phyloP scores from a whole-genome alignment of 2,797 vertebrate genomes.

The Amniataba percoides region DNA sequence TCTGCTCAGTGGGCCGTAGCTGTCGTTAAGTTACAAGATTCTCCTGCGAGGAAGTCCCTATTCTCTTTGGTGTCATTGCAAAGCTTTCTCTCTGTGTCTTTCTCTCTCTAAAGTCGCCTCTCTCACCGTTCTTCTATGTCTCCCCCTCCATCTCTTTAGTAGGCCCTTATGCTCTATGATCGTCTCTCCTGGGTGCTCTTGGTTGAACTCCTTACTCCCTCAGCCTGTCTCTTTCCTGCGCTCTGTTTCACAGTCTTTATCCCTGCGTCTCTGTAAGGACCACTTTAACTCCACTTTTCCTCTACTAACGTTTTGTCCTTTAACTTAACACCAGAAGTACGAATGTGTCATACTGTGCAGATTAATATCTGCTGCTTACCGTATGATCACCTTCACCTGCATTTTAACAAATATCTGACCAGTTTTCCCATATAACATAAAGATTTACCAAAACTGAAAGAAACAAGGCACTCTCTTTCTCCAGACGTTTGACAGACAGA shows the following conservation, averaged over 20 bases:
- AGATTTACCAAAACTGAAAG: too few species aligned
- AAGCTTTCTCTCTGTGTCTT: slow-evolving; percentile 13
- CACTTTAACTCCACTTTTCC: slow-evolving; percentile 63
- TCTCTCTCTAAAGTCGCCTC: slow-evolving; percentile 8
- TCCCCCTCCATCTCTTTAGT: slow-evolving; percentile 30
- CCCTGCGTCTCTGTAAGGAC: slow-evolving; percentile 57
- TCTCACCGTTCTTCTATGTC: not conserved
- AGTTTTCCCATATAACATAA: too few species aligned
- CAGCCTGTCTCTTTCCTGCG: slow-evolving; percentile 22
- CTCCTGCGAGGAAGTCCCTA: slow-evolving; percentile 45
- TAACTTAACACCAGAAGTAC: too few species aligned
- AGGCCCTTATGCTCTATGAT: slow-evolving; percentile 50
- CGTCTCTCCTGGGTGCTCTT: slow-evolving; percentile 60
- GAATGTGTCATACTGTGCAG: too few species aligned
- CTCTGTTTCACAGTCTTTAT: slow-evolving; percentile 52
- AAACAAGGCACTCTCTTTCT: too few species aligned
- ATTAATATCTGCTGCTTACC: too few species aligned
- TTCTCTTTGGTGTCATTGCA: slow-evolving; percentile 57
- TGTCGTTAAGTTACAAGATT: slow-evolving; percentile 32
- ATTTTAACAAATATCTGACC: too few species aligned
- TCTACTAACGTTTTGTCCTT: too few species aligned
- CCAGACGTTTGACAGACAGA: too few species aligned
- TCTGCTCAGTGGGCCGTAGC: slow-evolving; percentile 31
- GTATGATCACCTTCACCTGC: too few species aligned
- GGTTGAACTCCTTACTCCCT: slow-evolving; percentile 38